Evolutionary conservation across 2,113 vertebrate genomes (phyloP).

Genomic region (Sorex fumeus): DNA sequence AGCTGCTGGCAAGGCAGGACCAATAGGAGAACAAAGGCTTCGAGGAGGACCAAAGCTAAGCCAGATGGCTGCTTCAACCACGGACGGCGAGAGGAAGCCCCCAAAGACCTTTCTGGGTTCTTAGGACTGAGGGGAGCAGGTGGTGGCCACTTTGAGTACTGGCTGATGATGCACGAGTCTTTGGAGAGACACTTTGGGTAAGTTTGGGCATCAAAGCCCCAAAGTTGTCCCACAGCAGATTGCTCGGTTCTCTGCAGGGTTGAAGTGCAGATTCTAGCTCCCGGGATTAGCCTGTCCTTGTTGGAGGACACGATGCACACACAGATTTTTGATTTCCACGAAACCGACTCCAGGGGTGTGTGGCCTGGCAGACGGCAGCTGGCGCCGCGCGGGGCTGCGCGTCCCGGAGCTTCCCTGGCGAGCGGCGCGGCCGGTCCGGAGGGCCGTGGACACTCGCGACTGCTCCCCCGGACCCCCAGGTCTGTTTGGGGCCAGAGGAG

Average conservation of each 20-base stretch:
- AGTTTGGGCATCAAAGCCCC: constrained; percentile 63
- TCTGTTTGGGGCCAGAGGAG: background rate
- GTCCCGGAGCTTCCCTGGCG: background rate
- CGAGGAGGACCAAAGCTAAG: constrained; percentile 29
- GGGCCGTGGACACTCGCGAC: background rate
- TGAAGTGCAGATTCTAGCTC: constrained; percentile 18
- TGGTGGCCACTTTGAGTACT: background rate
- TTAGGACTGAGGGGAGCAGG: background rate
- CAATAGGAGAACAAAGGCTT: constrained; percentile 30
- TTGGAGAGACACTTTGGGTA: constrained; percentile 59
- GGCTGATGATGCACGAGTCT: background rate
- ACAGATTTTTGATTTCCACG: constrained; percentile 75
- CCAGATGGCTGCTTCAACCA: constrained; percentile 64
- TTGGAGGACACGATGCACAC: constrained; percentile 70
- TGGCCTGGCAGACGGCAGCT: constrained; percentile 78
- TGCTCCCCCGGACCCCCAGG: too few species aligned
- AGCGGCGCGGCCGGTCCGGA: constrained; percentile 58
- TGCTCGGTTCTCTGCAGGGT: background rate
- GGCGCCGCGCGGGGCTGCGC: constrained; percentile 70
- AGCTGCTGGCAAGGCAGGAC: constrained; percentile 5
- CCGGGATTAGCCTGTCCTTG: constrained; percentile 63
- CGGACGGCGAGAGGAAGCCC: background rate
- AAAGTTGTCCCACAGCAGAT: constrained; percentile 47
- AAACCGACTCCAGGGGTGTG: constrained; percentile 73
- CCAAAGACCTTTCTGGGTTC: background rate